Percentiles rank a stretch among this genome's conserved stretches.
Evolutionary conservation across 2,113 vertebrate species (phyloP).

Genomic region (Daphoenositta chrysoptera): DNA sequence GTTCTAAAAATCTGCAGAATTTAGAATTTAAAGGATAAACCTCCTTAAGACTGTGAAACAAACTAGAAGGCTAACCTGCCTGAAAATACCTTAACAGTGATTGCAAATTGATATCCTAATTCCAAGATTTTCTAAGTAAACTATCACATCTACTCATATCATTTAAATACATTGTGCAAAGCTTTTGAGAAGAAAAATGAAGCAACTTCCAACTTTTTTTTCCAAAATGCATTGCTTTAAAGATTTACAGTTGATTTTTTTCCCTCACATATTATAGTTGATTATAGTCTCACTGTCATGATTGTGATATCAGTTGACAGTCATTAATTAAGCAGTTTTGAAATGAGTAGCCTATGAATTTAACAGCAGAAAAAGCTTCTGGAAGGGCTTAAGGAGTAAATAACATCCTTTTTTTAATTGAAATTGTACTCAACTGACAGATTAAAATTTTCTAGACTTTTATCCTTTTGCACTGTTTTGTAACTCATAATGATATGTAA

Average conservation of each 20-base stretch:
- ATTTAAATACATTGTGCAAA: not conserved
- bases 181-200: not conserved
- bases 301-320: not conserved
- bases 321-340: not conserved
- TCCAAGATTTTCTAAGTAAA: not conserved
- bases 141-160: not conserved
- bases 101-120: not conserved
- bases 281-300: not conserved
- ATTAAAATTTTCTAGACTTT: not conserved
- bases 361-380: not conserved
- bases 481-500: not conserved
- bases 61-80: not conserved
- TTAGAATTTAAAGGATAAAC: not conserved
- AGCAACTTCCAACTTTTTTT: not conserved
- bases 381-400: not conserved
- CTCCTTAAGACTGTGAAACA: not conserved
- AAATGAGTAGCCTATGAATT: not conserved
- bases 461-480: not conserved
- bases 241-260: not conserved
- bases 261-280: not conserved
- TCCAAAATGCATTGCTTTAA: not conserved
- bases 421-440: not conserved
- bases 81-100: not conserved
- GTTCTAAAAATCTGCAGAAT: not conserved
- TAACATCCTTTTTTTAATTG: not conserved